These are phyloP conservation scores for Apodemus sylvaticus DNA, from an alignment of 2,113 vertebrate species.

Conservation along the genomic window DNA sequence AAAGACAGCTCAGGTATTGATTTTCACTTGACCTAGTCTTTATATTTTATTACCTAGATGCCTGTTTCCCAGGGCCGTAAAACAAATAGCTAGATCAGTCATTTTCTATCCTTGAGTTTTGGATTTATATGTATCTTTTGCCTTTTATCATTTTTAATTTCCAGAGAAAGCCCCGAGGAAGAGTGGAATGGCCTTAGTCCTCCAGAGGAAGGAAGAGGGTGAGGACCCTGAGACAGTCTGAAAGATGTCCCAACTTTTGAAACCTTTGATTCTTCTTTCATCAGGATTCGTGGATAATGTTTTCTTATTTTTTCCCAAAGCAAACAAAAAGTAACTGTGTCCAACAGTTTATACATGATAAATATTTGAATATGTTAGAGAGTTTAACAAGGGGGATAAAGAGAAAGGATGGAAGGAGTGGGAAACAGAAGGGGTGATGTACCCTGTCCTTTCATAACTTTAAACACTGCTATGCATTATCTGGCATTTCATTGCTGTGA, in stretches of 20 bases:
- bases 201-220: not conserved
- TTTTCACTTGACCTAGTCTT: not conserved
- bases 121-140: not conserved
- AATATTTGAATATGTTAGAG: not conserved
- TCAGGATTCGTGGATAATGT: not conserved
- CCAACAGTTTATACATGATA: not conserved
- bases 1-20: not conserved
- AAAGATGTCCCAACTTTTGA: not conserved
- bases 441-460: not conserved
- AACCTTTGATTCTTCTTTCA: not conserved
- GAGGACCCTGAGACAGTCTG: too few relatives aligned
- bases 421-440: not conserved
- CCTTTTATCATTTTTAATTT: not conserved
- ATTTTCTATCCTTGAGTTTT: not conserved
- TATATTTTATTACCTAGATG: slow-evolving; percentile 43
- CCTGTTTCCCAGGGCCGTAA: not conserved
- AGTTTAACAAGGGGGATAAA: not conserved
- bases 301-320: not conserved
- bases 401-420: not conserved
- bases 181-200: not conserved
- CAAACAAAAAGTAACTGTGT: not conserved
- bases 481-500: too few relatives aligned
- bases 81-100: not conserved
- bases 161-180: not conserved
- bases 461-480: not conserved